A percentile compares a stretch with the other conserved stretches of the same genome.
Conservation (phyloP, 2,797 vertebrate genomes). For the Enteromius paludinosus region DNA sequence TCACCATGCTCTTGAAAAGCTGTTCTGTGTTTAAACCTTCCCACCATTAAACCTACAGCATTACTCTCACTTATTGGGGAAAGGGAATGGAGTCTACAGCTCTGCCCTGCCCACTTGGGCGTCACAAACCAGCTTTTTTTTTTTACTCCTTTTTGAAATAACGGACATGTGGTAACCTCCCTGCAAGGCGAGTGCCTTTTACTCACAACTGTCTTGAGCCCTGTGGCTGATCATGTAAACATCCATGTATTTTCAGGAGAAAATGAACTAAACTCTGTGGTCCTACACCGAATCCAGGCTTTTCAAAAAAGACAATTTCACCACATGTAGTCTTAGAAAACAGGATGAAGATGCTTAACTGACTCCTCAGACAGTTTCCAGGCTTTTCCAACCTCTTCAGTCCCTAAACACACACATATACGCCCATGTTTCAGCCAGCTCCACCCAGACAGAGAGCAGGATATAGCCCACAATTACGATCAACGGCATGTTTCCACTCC, state of each 20-base stretch:
- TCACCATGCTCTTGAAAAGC: conserved; percentile 62
- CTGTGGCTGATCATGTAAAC: conserved; percentile 45
- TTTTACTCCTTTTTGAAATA: conserved; percentile 47
- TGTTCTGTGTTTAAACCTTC: conserved; percentile 68
- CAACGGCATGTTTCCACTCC: conserved; percentile 72
- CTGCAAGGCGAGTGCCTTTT: conserved; percentile 41
- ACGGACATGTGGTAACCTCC: conserved; percentile 48
- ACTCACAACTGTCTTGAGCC: conserved; percentile 35
- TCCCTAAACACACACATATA: conserved; percentile 36
- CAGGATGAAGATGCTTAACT: conserved; percentile 3
- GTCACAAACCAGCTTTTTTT: conserved; percentile 42
- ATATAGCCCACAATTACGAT: conserved; percentile 69
- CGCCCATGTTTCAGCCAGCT: conserved; percentile 55
- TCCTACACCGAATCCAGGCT: background rate
- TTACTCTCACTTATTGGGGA: conserved; percentile 57
- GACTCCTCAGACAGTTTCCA: conserved; percentile 16
- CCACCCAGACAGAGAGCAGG: conserved; percentile 63
- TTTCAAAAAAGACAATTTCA: conserved; percentile 5
- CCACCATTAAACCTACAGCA: conserved; percentile 59
- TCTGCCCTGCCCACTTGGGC: conserved; percentile 26
- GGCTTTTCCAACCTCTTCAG: background rate
- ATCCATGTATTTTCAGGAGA: conserved; percentile 42
- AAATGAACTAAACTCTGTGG: background rate
- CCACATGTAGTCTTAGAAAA: background rate
- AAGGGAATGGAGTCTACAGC: conserved; percentile 3